Evolutionary conservation across 2,113 vertebrate species (phyloP).

Genomic region (Centropus unirufus): DNA sequence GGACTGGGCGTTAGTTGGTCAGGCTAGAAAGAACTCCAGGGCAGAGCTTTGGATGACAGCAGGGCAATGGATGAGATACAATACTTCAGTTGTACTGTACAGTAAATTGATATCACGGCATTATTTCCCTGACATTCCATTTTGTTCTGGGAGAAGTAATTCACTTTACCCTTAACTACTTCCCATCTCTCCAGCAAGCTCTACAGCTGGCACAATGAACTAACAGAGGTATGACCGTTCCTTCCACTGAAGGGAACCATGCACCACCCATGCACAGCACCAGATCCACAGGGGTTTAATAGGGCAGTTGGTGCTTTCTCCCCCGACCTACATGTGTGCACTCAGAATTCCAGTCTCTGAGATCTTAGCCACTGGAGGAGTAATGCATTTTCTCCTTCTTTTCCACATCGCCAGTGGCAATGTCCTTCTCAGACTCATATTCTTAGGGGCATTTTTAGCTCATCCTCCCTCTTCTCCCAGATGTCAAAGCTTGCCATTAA

Average conservation of each 20-base stretch:
- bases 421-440: slow-evolving; percentile 4
- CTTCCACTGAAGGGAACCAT: background rate
- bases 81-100: background rate
- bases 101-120: background rate
- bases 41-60: background rate
- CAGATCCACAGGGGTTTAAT: background rate
- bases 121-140: background rate
- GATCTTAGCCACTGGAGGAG: background rate
- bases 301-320: background rate
- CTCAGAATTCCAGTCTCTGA: slow-evolving; percentile 23
- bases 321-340: background rate
- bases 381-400: background rate
- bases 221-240: background rate
- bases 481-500: slow-evolving; percentile 49
- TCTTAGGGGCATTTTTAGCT: slow-evolving; percentile 54
- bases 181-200: background rate
- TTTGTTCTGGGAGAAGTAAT: background rate
- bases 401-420: slow-evolving; percentile 41
- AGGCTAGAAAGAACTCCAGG: background rate
- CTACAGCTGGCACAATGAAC: background rate
- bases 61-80: background rate
- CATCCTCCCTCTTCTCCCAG: slow-evolving; percentile 36
- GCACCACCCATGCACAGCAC: rapidly evolving
- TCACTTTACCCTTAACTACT: background rate
- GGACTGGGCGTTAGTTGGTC: background rate